Evolutionary conservation across 2,888 invertebrate species (phyloP), one percentile per base, ranked within the genome.

Genomic region (Clivina fossor): DNA sequence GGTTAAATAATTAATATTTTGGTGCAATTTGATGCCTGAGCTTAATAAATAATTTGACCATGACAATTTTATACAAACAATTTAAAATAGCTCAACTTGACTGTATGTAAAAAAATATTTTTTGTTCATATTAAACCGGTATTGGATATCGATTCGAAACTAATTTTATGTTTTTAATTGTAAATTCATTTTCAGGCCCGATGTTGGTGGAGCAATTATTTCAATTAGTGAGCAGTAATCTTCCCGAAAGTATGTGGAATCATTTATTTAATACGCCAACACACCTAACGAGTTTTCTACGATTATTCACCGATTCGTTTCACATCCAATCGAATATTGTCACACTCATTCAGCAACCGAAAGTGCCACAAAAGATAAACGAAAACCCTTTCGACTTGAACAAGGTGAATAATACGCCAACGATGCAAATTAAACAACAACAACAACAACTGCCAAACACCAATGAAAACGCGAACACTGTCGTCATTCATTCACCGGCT

Each of bases 281-380:
- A 54, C 95, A 96, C 74, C 78, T 96, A 63, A 85, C 87, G 44
- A 93, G 93, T 41, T 95, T 96, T 71, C 77, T 96, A 49, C 88
- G 92, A 72, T 84, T 96, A 76, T 93, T 95, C 71, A 89, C 93
- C n/a, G 91, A 94, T 72, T 86, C 91, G 66, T 95, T 95, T 75
- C 90, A 92, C 71, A 92, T 96, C 59, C 93, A 95, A 71, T 84
- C 92, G 49, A 94, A 95, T 78, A 82, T 93, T 73, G 92, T 93
- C 66, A 90, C 90, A 55, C 75, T 93, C 62, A 81, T 91, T 65
- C 86, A 85, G 70, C 82, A 85, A 70, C 86, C 87, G 69, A 87
- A 86, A 78, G 79, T 85, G 65, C 83, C 80, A 57, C 70, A 71
- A 53, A 73, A 72, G 38, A 41, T 58, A 20, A 55, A 37, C 40